Base-by-base conservation (phyloP, 2,113 vertebrate genomes). In the Dissostichus mawsoni region DNA sequence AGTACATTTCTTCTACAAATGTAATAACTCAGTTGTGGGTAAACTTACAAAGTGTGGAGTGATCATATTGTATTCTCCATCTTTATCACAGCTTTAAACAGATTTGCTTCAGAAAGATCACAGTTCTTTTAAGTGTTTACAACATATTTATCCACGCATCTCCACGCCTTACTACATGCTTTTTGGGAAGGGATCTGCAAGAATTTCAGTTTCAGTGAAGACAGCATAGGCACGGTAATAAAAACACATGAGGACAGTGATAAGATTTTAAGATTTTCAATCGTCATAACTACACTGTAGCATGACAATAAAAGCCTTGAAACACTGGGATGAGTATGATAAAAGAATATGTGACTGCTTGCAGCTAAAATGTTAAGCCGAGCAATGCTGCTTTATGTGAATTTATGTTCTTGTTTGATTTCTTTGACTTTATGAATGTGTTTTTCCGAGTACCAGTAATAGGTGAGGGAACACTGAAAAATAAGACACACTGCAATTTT, bases 381-480 rank as follows among this genome's bases (percentile, higher is more conserved):
- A 80, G 55, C 52, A 51, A 59, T 63, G 50, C 66, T 73, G 50
- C 16, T 68, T 80, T 52, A 72, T 77, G n/a, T 71, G 86, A 81
- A 70, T 66, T 76, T 88, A 78, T 82, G 64, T 47, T 67, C 20
- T 76, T 29, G 47, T 76, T 84, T 81, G 69, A 78, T 73, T 83
- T 79, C 51, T 88, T 74, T 62, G 47, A 78, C 48, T 82, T 66
- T 52, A 68, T 67, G 16, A 56, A 80, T 36, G 52, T 65, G 74
- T 25, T 76, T 7, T 47, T 47, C 47, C 66, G 11, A 17, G 1
- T 48, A 74, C 53, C 50, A 61, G 52, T 79, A 65, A 76, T 44
- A 66, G 70, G 2, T 61, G 33, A 45, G 18, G 48, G 53, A 48
- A 23, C 56, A 16, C 6, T 14, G 25, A 33, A 33, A 68, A 63